Evolutionary conservation across 2,113 vertebrate genomes (phyloP), one percentile per base, ranked within the genome.

Genomic region (Burhinus oedicnemus): DNA sequence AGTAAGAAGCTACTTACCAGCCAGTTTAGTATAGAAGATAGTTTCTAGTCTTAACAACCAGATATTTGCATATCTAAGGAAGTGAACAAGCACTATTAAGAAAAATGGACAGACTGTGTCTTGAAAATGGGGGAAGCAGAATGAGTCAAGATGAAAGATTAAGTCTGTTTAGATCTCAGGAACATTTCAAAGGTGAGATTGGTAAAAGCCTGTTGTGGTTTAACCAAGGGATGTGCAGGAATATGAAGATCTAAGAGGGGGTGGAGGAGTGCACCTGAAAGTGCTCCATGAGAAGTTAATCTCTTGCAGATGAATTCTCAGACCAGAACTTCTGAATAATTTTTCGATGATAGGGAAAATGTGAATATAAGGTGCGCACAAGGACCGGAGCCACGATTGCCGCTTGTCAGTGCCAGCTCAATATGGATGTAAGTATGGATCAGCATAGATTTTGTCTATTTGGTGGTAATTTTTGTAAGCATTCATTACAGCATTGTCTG

Each of bases 31-130:
- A 29, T 47, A 38, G 83, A 89, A 66, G 55, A 84, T 75, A 29
- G 58, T 78, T 92, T 92, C 60, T 64, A 55, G 38, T 84, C 69
- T 89, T 89, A 71, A 89, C 71, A 92, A 92, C 66, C 38, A 96
- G 40, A 27, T 91, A 95, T 84, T 96, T 96, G 69, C 94, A 91
- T 96, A 89, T 89, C 83, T 92, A 62, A 92, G 79, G 71, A 83
- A 90, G 44, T 44, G 44, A 90, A 69, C 34, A 86, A 89, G 15
- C 51, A 54, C 11, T 61, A 7, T 38, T 90, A 92, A 91, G 83
- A 87, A 74, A 88, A 95, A 81, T 81, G 68, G 90, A 76, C 94
- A 88, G 92, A 69, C 65, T 78, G 64, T 64, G 12, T 84, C 87
- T 91, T 5, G 6, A 80, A 93, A 92, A 89, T 36, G 15, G 15